Conservation (phyloP, 2,113 vertebrate species). For the Microcebus jonahi region DNA sequence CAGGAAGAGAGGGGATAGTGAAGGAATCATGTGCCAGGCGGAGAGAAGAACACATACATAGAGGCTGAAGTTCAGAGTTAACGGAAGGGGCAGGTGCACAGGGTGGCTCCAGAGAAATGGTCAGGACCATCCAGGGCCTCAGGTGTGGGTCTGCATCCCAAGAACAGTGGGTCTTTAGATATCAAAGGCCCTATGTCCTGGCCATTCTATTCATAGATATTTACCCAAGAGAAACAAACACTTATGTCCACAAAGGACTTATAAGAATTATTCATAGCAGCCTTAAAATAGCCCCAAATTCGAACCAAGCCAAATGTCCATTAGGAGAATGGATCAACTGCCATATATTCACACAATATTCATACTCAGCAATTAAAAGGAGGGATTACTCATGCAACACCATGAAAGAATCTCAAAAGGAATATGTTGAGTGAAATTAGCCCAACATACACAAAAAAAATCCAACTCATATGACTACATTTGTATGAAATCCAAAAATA, state of each 20-base stretch:
- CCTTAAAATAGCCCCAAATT: slow-evolving; percentile 20
- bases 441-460: neutral
- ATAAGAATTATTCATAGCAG: neutral
- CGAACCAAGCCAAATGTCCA: neutral
- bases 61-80: neutral
- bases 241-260: neutral
- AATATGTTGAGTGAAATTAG: neutral
- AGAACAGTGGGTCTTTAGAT: neutral
- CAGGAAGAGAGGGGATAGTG: neutral
- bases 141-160: neutral
- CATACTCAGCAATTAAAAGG: neutral
- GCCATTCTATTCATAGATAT: neutral
- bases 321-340: neutral
- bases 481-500: neutral
- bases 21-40: neutral
- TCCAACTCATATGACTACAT: neutral
- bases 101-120: neutral
- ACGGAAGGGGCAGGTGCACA: neutral
- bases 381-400: neutral
- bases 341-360: neutral
- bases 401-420: neutral
- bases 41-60: neutral
- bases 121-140: too few species aligned
- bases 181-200: neutral
- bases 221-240: slow-evolving; percentile 27